Percentiles rank a stretch among this genome's conserved stretches.
phyloP scores from a whole-genome alignment of 1,140 invertebrate genomes.

The Bicyclus anynana region DNA sequence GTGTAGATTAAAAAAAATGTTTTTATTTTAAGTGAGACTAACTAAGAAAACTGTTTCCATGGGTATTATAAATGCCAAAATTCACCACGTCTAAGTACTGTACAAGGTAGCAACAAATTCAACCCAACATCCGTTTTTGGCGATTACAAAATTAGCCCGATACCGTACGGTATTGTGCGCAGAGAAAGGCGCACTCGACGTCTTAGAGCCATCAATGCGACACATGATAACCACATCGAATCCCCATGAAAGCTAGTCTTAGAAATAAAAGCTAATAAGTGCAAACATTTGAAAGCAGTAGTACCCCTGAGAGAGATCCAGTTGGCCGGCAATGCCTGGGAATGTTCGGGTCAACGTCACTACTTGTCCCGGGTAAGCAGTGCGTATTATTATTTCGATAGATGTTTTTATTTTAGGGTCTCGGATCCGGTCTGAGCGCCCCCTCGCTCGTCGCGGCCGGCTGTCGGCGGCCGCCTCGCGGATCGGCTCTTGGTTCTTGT shows the following conservation, averaged over 20 bases:
- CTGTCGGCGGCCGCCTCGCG: constrained; percentile 37
- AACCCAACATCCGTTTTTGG: too few species aligned
- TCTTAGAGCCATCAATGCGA: not conserved
- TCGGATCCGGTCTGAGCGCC: constrained; percentile 67
- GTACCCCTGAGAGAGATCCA: constrained; percentile 67
- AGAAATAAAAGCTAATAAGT: constrained; percentile 74
- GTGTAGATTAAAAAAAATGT: too few species aligned
- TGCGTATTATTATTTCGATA: constrained; percentile 74
- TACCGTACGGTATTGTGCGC: not conserved
- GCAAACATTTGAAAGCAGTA: constrained; percentile 61
- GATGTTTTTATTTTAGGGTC: constrained; percentile 75
- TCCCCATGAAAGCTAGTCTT: constrained; percentile 65
- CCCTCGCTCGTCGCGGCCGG: constrained; percentile 55
- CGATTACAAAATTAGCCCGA: not conserved
- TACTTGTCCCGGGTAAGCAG: constrained; percentile 59
- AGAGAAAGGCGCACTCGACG: not conserved
- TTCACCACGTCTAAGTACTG: too few species aligned
- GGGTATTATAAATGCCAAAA: too few species aligned
- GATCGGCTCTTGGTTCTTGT: constrained; percentile 23
- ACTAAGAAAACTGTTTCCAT: too few species aligned
- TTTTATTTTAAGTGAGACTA: too few species aligned
- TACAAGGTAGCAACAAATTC: too few species aligned
- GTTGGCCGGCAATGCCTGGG: constrained; percentile 62
- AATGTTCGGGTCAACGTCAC: constrained; percentile 72
- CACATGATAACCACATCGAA: constrained; percentile 24